Conservation (phyloP, 1,140 invertebrate species). For the Meteorus sp. region DNA sequence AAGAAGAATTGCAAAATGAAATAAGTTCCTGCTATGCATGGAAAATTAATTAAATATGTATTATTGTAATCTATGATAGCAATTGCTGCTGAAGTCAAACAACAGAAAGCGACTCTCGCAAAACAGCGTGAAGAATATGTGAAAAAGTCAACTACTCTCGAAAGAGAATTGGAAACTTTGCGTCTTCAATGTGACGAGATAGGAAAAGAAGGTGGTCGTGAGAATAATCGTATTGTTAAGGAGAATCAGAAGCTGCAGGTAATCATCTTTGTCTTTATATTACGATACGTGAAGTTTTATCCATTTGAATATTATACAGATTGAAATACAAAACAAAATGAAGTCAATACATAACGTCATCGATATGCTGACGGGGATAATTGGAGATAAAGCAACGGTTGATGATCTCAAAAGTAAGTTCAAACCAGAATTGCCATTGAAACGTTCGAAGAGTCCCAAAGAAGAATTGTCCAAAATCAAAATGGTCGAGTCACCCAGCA, state of each 20-base stretch:
- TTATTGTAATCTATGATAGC: slow-evolving; percentile 53
- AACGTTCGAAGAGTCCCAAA: slow-evolving; percentile 49
- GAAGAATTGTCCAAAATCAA: slow-evolving; percentile 51
- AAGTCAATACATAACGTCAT: slow-evolving; percentile 82
- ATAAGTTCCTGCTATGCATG: not conserved
- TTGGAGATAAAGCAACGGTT: slow-evolving; percentile 66
- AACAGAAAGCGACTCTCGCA: slow-evolving; percentile 74
- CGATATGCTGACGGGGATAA: slow-evolving; percentile 80
- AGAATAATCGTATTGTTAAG: slow-evolving; percentile 72
- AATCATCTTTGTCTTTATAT: slow-evolving; percentile 32
- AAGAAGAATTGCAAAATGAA: not conserved
- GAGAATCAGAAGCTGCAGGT: slow-evolving; percentile 83
- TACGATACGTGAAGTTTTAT: not conserved
- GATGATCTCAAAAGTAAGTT: slow-evolving; percentile 54
- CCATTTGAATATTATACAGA: slow-evolving; percentile 54
- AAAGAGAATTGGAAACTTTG: slow-evolving; percentile 75
- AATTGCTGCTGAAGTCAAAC: slow-evolving; percentile 77
- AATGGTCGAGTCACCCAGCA: slow-evolving; percentile 42
- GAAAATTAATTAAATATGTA: not conserved
- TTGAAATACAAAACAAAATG: slow-evolving; percentile 80
- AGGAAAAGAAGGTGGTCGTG: slow-evolving; percentile 64
- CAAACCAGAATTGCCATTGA: slow-evolving; percentile 42
- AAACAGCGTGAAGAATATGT: slow-evolving; percentile 79
- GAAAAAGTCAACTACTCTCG: slow-evolving; percentile 69
- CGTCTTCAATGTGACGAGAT: slow-evolving; percentile 76